These are phyloP conservation scores for Liparis tanakae DNA, from an alignment of 2,797 vertebrate species.

Conservation along the genomic window DNA sequence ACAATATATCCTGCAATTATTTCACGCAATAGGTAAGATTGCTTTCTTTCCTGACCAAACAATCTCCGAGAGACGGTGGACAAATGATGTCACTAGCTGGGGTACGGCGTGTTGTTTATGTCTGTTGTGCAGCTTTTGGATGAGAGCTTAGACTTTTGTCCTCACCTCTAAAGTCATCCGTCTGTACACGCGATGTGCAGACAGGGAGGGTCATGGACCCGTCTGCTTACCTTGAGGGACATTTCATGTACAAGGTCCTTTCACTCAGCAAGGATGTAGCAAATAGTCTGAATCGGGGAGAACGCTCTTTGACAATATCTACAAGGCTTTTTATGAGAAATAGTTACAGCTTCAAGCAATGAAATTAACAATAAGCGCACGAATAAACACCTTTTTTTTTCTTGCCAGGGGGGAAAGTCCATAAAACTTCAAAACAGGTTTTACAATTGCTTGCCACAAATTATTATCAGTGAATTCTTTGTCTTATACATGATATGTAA, in stretches of 20 bases:
- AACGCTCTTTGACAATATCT: background rate
- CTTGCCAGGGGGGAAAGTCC: background rate
- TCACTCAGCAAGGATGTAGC: conserved; percentile 37
- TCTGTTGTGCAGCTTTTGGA: conserved; percentile 14
- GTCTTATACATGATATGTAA: background rate
- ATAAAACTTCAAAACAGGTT: background rate
- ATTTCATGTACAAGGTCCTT: conserved; percentile 44
- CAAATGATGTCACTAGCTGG: conserved; percentile 8
- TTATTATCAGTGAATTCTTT: conserved; percentile 13
- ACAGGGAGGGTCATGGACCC: conserved; percentile 19
- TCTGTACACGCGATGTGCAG: conserved; percentile 40
- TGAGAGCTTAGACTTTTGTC: conserved; percentile 33
- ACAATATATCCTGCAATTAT: background rate
- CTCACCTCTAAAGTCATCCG: conserved; percentile 35
- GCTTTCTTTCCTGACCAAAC: background rate
- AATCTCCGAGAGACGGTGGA: background rate
- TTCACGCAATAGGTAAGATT: background rate
- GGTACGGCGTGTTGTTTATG: conserved; percentile 5
- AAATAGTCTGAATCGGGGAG: conserved; percentile 28
- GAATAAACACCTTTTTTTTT: background rate
- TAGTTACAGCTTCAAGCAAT: background rate
- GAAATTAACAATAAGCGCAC: background rate
- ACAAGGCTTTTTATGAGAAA: background rate
- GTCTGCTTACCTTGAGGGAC: conserved; percentile 39
- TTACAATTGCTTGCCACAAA: background rate